phyloP scores from a whole-genome alignment of 2,113 vertebrate species.

The Thomomys bottae region DNA sequence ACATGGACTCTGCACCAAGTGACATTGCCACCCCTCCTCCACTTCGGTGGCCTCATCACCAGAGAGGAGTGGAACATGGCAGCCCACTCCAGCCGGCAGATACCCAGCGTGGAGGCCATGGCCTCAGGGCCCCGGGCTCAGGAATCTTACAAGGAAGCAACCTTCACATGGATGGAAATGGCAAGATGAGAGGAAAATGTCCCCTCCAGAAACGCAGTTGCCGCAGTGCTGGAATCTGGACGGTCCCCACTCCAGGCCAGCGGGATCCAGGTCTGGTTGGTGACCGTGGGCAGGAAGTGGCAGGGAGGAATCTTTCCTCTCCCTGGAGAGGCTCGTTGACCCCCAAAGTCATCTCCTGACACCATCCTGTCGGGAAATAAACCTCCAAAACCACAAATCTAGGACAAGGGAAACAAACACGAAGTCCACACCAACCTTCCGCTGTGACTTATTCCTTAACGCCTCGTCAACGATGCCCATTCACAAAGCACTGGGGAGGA shows the following conservation, averaged over 20 bases:
- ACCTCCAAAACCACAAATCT: background rate
- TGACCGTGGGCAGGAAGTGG: too few species aligned
- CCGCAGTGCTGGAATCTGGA: background rate
- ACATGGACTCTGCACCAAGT: background rate
- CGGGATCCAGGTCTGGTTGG: too few species aligned
- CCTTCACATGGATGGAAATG: background rate
- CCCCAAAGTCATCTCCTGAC: background rate
- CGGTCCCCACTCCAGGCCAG: too few species aligned
- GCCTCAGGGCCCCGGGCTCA: background rate
- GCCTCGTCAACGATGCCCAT: background rate
- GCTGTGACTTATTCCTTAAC: background rate
- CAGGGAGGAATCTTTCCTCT: background rate
- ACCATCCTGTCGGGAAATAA: background rate
- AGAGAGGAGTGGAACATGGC: too few species aligned
- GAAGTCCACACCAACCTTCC: background rate
- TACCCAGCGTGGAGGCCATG: too few species aligned
- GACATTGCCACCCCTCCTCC: background rate
- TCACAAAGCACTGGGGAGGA: constrained; percentile 14
- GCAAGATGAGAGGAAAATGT: background rate
- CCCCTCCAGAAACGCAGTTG: too few species aligned
- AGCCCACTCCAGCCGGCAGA: too few species aligned
- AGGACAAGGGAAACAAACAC: background rate
- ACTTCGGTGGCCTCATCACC: background rate
- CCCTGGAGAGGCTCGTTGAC: background rate
- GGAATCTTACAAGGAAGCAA: background rate